Base-by-base conservation (phyloP, 1,140 invertebrate species). In the Drosophila leontia region DNA sequence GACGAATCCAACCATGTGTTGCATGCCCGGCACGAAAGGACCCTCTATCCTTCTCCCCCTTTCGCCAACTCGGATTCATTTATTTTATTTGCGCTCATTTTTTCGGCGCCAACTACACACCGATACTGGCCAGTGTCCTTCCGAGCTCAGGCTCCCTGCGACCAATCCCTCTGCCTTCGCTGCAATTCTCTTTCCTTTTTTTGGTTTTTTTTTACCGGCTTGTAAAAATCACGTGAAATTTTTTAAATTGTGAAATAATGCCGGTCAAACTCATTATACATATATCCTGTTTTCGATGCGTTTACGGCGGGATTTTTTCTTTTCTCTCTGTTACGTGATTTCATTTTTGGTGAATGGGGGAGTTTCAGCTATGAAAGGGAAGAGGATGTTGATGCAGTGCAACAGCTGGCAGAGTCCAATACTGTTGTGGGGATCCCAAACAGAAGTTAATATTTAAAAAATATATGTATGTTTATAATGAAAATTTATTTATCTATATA, bases 171-270 rank as follows among this genome's bases (percentile, higher is more conserved):
- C 47, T 29, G 15, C 23, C 47, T 29, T n/a, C 64, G 57, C 42
- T 51, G 48, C 75, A 47, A 29, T 17, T 42, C 29, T 3, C 32
- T 42, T 23, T 2, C 35, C 6, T 26, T 62, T 60, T 74, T 29
- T 68, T 81, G 78, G 26, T 17, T 32, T 42, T 62, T 71, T 85
- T 85, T 71, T 75, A 55, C 65, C 62, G 78, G 78, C 78, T 53
- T 82, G 82, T 75, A 76, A 82, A 85, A 86, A 86, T 79, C 82
- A 86, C 79, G 83, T 67, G 70, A 55, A 79, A 82, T 82, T 86
- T 64, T 87, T 77, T 64, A 82, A 82, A 87, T 87, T 74, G 83
- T 75, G 76, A 74, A 86, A 87, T 87, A 80, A 87, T 86, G 82
- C 79, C 79, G 71, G 76, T 82, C 83, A 86, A 82, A 82, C 79